Evolutionary conservation across 2,797 vertebrate genomes (phyloP).

Genomic region (Vireo griseus): DNA sequence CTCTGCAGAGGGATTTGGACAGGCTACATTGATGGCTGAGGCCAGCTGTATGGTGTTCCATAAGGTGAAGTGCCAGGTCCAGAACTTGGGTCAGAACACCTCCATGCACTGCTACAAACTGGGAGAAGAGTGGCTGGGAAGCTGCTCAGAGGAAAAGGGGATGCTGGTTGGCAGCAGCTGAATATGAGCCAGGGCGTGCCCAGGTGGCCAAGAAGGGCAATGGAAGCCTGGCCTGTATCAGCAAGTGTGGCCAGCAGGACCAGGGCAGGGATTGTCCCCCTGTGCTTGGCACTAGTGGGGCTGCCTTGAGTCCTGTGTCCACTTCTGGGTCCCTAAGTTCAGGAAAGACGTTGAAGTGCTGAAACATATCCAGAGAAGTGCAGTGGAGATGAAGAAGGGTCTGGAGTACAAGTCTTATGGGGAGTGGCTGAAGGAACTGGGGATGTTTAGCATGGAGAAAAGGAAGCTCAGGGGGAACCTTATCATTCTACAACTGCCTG

Average conservation of each 20-base stretch:
- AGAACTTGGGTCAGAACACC: neutral
- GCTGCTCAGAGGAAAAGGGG: neutral
- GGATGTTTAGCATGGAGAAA: neutral
- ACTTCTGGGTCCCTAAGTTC: neutral
- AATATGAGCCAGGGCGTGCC: neutral
- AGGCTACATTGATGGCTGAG: neutral
- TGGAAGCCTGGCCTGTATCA: neutral
- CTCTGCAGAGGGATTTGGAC: neutral
- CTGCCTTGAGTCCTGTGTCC: neutral
- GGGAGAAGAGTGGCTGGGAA: neutral
- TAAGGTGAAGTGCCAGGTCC: neutral
- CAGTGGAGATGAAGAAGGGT: neutral
- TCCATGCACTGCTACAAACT: neutral
- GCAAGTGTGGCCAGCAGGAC: neutral
- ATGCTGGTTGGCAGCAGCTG: neutral
- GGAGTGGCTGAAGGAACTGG: neutral
- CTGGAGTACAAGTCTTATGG: neutral
- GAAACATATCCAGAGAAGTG: neutral
- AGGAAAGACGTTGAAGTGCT: neutral
- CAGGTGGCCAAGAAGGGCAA: neutral
- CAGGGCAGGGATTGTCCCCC: neutral
- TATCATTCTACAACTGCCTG: neutral
- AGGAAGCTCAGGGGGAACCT: neutral
- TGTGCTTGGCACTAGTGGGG: rapidly evolving
- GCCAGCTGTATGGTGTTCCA: rapidly evolving